phyloP scores from a whole-genome alignment of 2,888 invertebrate species.

The Papilio demoleus region DNA sequence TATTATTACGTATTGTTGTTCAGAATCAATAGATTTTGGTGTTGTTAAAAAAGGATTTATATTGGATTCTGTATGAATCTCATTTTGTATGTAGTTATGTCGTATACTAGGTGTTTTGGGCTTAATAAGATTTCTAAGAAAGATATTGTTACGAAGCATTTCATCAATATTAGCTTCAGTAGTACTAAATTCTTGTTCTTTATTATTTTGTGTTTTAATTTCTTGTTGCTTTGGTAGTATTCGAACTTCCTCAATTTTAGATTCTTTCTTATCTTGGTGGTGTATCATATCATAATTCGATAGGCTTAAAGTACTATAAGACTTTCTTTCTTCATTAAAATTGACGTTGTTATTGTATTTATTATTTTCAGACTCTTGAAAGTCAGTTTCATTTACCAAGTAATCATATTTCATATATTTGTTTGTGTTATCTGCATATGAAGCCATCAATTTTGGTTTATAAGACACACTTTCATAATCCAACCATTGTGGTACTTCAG shows the following conservation, averaged over 20 bases:
- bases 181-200: constrained; percentile 49
- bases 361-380: neutral
- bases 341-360: constrained; percentile 12
- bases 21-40: constrained; percentile 49
- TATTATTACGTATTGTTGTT: constrained; percentile 57
- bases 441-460: constrained; percentile 55
- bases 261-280: constrained; percentile 53
- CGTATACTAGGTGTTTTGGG: constrained; percentile 48
- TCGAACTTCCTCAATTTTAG: constrained; percentile 49
- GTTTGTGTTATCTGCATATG: constrained; percentile 41
- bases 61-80: constrained; percentile 44
- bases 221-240: constrained; percentile 46
- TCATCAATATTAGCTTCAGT: constrained; percentile 56
- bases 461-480: constrained; percentile 62
- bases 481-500: constrained; percentile 64
- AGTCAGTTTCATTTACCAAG: neutral
- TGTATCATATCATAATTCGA: constrained; percentile 50
- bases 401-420: constrained; percentile 4
- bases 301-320: constrained; percentile 47
- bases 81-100: constrained; percentile 47
- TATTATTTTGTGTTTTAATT: constrained; percentile 41
- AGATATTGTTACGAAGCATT: constrained; percentile 67
- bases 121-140: constrained; percentile 67
- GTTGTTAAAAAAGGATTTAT: constrained; percentile 39
- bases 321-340: constrained; percentile 43